Conservation (phyloP, 2,113 vertebrate genomes). For the Phalacrocorax aristotelis region DNA sequence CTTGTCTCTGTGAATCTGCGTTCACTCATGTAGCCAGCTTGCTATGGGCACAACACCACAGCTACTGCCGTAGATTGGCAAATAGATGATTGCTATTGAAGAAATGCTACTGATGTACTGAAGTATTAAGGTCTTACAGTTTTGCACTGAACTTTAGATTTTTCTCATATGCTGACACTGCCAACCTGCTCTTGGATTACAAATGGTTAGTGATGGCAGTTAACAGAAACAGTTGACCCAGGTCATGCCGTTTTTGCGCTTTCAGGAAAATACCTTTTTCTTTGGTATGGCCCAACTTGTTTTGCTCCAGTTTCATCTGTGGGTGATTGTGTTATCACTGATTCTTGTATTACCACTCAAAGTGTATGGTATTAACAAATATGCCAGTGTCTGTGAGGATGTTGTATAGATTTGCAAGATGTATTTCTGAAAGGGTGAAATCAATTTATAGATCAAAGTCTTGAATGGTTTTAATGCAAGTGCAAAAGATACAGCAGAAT, state of each 20-base stretch:
- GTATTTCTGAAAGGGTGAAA: neutral
- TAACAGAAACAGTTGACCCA: neutral
- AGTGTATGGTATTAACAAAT: neutral
- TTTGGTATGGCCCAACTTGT: neutral
- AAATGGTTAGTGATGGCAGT: neutral
- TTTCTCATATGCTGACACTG: neutral
- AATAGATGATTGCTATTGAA: neutral
- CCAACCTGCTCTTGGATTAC: neutral
- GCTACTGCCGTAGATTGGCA: neutral
- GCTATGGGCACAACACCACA: neutral
- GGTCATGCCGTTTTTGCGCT: neutral
- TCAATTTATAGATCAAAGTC: neutral
- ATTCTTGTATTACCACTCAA: neutral
- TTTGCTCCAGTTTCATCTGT: neutral
- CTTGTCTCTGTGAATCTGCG: neutral
- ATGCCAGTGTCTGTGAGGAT: neutral
- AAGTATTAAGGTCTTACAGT: neutral
- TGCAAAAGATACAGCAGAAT: neutral
- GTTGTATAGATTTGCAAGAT: neutral
- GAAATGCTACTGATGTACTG: neutral
- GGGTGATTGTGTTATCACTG: neutral
- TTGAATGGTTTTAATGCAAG: neutral
- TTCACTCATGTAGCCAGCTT: neutral
- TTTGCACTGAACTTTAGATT: neutral
- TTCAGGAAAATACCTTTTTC: neutral